A percentile compares a stretch with the other conserved stretches of the same genome.
phyloP scores from a whole-genome alignment of 35 echinoderm and acorn worm species.

The Patiria miniata region DNA sequence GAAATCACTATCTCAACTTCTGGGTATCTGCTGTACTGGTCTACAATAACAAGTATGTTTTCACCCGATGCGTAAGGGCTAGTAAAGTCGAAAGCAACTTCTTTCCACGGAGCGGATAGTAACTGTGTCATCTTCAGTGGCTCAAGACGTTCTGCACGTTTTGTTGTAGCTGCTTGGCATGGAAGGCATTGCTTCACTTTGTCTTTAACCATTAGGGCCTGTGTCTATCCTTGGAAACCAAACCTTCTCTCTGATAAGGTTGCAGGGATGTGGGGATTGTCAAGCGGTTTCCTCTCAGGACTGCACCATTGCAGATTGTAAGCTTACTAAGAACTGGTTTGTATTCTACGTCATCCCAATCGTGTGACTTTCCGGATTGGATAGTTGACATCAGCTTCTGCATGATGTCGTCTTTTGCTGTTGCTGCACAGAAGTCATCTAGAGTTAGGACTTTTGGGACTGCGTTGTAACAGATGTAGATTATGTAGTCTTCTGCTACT shows the following conservation, averaged over 20 bases:
- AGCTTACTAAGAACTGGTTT: no score
- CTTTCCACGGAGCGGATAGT: slow-evolving; percentile 17
- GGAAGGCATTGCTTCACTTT: no score
- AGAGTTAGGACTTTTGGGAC: slow-evolving; percentile 53
- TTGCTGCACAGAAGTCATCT: not conserved
- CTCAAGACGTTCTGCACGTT: no score
- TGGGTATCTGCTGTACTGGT: slow-evolving; percentile 72
- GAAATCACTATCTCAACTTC: slow-evolving; percentile 61
- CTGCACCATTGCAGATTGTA: no score
- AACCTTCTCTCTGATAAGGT: no score
- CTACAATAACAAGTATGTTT: slow-evolving; percentile 59
- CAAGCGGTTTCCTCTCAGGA: no score
- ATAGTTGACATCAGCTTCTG: slow-evolving; percentile 16
- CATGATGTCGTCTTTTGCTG: not conserved
- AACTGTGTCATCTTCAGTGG: no score
- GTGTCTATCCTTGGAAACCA: no score
- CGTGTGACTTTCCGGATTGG: not conserved
- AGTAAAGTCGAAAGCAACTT: slow-evolving; percentile 37
- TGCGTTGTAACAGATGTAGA: slow-evolving; percentile 18
- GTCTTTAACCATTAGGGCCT: no score
- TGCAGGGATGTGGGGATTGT: no score
- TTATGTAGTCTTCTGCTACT: slow-evolving; percentile 40
- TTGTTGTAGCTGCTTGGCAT: no score
- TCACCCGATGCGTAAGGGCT: slow-evolving; percentile 43
- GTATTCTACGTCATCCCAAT: not conserved